These are phyloP conservation scores for Drosophila grimshawi DNA, from an alignment of 1,140 invertebrate genomes.

Conservation along the genomic window DNA sequence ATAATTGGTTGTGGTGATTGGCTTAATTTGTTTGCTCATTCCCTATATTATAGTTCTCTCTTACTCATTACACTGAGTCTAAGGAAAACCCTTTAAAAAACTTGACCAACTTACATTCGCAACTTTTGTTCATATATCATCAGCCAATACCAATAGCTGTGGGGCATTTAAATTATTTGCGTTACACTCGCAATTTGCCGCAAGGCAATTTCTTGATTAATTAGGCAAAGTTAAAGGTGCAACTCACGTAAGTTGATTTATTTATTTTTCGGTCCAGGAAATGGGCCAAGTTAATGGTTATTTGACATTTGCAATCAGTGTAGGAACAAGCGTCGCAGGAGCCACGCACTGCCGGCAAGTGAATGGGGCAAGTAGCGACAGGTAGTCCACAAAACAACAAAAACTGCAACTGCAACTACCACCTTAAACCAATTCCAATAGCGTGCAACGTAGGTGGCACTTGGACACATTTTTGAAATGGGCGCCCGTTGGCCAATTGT, in stretches of 20 bases:
- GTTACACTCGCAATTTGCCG: not conserved
- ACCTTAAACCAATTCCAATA: constrained; percentile 28
- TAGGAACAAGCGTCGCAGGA: constrained; percentile 25
- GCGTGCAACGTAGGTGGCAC: constrained; percentile 68
- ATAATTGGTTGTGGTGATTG: too few relatives aligned
- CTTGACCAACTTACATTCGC: too few relatives aligned
- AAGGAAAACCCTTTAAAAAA: not conserved
- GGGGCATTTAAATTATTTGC: not conserved
- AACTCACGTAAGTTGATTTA: constrained; percentile 24
- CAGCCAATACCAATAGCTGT: not conserved
- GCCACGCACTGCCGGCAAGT: constrained; percentile 70
- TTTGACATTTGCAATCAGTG: constrained; percentile 69
- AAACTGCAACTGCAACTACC: constrained; percentile 20
- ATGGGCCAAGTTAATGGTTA: constrained; percentile 24
- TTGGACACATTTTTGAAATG: constrained; percentile 42
- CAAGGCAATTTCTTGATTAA: constrained; percentile 19
- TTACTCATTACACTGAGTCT: too few relatives aligned
- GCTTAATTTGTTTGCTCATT: too few relatives aligned
- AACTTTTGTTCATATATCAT: not conserved
- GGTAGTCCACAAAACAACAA: constrained; percentile 36
- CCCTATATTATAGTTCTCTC: too few relatives aligned
- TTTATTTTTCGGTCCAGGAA: constrained; percentile 6
- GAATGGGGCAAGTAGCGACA: constrained; percentile 67
- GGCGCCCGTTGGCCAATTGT: constrained; percentile 41
- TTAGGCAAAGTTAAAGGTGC: constrained; percentile 27